A percentile compares a stretch with the other conserved stretches of the same genome.
phyloP scores from a whole-genome alignment of 2,113 vertebrate genomes.

The Cranoglanis bouderius region DNA sequence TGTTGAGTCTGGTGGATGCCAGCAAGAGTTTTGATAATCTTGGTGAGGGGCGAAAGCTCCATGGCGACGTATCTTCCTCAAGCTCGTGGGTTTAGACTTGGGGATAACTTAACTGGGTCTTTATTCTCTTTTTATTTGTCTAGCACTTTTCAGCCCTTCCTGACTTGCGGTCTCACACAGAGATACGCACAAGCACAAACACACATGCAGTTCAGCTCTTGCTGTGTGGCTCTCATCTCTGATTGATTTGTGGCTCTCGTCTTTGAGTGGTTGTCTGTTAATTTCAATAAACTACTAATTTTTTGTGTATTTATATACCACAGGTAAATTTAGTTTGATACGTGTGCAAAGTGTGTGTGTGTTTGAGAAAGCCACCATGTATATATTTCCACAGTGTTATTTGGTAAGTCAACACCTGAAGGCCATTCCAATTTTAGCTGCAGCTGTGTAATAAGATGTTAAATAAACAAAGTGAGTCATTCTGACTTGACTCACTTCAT shows the following conservation, averaged over 20 bases:
- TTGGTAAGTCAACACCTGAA: conserved; percentile 36
- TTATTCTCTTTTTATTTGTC: neutral
- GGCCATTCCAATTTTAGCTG: conserved; percentile 21
- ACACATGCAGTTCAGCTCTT: neutral
- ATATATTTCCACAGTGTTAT: conserved; percentile 34
- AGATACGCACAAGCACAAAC: neutral
- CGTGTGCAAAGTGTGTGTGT: neutral
- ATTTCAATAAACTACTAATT: neutral
- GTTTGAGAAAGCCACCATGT: neutral
- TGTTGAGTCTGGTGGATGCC: neutral
- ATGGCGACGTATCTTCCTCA: neutral
- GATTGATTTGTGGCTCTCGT: neutral
- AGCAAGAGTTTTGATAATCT: neutral
- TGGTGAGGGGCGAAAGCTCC: neutral
- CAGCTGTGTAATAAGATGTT: conserved; percentile 1
- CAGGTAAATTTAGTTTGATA: neutral
- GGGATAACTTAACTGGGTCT: neutral
- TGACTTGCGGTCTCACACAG: neutral
- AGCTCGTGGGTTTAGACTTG: neutral
- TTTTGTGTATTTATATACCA: neutral
- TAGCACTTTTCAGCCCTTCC: neutral
- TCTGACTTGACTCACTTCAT: conserved; percentile 16
- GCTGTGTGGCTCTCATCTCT: neutral
- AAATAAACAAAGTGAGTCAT: conserved; percentile 23
- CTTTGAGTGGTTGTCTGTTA: neutral